Percentiles rank a stretch among this genome's conserved stretches.
These are phyloP conservation scores for Sebastes nivosus DNA, from an alignment of 2,797 vertebrate species.

Conservation along the genomic window DNA sequence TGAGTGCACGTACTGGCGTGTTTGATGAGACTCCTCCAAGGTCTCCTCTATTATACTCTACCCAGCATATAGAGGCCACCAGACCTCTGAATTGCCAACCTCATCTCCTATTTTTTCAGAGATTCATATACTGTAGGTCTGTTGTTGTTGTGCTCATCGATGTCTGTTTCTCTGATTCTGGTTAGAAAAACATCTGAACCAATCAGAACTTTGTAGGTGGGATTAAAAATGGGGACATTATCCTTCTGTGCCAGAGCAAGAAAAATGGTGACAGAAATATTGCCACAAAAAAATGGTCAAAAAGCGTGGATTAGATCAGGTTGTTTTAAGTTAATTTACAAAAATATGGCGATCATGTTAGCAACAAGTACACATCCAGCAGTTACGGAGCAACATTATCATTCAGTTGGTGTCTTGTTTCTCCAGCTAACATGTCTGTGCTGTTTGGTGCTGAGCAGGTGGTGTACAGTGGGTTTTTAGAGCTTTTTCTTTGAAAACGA, in stretches of 20 bases:
- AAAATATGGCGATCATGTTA: neutral
- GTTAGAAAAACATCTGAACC: neutral
- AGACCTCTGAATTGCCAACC: neutral
- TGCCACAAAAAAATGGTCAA: neutral
- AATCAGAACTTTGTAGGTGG: neutral
- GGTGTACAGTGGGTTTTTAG: neutral
- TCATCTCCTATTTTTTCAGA: neutral
- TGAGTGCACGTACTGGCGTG: neutral
- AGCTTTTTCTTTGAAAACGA: neutral
- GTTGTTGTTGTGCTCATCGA: neutral
- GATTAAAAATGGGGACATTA: neutral
- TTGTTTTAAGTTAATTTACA: neutral
- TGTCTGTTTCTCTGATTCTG: neutral
- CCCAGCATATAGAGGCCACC: neutral
- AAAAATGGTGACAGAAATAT: neutral
- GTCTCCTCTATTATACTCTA: neutral
- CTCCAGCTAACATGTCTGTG: too few relatives aligned
- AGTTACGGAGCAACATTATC: neutral
- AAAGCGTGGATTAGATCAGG: neutral
- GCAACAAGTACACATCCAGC: neutral
- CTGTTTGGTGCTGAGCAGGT: neutral
- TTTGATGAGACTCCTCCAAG: slow-evolving; percentile 4
- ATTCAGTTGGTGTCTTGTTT: neutral
- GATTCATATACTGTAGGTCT: neutral
- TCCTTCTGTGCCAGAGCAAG: neutral